A percentile compares a stretch with the other conserved stretches of the same genome.
Conservation (phyloP, 2,888 invertebrate genomes). For the Athalia circularis region DNA sequence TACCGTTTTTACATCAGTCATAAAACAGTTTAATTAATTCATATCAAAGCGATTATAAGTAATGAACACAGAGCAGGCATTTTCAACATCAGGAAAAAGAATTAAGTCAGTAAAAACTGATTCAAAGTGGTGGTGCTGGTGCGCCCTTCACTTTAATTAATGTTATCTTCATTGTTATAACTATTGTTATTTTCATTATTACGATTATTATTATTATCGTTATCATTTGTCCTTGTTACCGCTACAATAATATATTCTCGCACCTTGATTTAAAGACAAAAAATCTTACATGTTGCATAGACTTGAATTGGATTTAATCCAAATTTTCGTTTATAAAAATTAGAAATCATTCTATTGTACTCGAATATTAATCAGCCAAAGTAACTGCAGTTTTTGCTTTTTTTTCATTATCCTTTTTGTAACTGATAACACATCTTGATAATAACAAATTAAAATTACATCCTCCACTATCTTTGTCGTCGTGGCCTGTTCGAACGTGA, state of each 20-base stretch:
- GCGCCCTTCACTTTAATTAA: slow-evolving; percentile 25
- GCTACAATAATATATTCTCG: slow-evolving; percentile 23
- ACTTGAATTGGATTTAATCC: slow-evolving; percentile 26
- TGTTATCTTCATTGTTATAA: not conserved
- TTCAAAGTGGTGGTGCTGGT: not conserved
- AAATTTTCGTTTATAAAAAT: slow-evolving; percentile 23
- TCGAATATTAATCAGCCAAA: not conserved
- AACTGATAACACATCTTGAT: slow-evolving; percentile 19
- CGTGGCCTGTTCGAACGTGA: slow-evolving; percentile 70
- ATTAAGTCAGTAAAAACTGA: slow-evolving; percentile 26
- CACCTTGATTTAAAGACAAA: slow-evolving; percentile 8
- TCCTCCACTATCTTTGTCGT: slow-evolving; percentile 72
- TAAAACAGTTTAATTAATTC: not conserved
- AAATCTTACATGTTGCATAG: not conserved
- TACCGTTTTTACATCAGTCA: not conserved
- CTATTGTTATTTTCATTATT: too few species aligned
- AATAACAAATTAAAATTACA: slow-evolving; percentile 60
- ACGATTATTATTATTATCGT: too few species aligned
- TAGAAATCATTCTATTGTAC: slow-evolving; percentile 20
- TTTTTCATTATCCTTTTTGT: not conserved
- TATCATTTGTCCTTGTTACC: not conserved
- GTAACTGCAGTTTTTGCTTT: not conserved
- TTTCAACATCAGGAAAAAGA: not conserved
- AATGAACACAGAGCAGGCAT: not conserved
- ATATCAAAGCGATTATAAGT: not conserved